Evolutionary conservation across 2,113 vertebrate genomes (phyloP).

Genomic region (Amazona vittata): DNA sequence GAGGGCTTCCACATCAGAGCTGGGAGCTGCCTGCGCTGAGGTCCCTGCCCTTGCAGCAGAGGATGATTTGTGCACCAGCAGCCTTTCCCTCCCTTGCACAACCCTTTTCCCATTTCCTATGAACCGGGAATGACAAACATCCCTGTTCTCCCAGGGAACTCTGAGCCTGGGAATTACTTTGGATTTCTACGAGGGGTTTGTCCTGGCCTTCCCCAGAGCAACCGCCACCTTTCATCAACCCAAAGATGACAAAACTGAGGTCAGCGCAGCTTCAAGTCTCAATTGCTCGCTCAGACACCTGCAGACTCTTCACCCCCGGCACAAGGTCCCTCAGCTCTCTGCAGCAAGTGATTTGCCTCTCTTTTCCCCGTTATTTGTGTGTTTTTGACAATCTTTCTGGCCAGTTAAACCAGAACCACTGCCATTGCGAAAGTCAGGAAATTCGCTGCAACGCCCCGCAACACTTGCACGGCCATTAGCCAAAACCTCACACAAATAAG

Average conservation of each 20-base stretch:
- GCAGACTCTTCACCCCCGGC: background rate
- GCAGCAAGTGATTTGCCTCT: background rate
- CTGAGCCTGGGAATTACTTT: background rate
- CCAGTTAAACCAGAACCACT: constrained; percentile 48
- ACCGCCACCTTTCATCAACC: background rate
- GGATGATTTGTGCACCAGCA: background rate
- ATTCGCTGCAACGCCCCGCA: constrained; percentile 54
- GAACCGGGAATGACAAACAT: background rate
- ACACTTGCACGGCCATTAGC: constrained; percentile 44
- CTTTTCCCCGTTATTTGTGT: background rate
- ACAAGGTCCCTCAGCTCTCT: background rate
- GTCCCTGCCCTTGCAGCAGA: background rate
- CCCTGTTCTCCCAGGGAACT: background rate
- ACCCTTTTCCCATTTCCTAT: background rate
- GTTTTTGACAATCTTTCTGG: constrained; percentile 32
- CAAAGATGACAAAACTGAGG: background rate
- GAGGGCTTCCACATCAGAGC: background rate
- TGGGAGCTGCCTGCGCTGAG: rapidly evolving
- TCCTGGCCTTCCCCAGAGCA: background rate
- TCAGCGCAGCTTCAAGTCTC: background rate
- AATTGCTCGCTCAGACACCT: background rate
- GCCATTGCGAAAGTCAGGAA: constrained; percentile 64
- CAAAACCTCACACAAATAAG: constrained; percentile 55
- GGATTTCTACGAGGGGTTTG: background rate
- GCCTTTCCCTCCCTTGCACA: background rate